A percentile compares a stretch with the other conserved stretches of the same genome.
These are phyloP conservation scores for Hetaerina titia DNA, from an alignment of 2,888 invertebrate species.

Conservation along the genomic window DNA sequence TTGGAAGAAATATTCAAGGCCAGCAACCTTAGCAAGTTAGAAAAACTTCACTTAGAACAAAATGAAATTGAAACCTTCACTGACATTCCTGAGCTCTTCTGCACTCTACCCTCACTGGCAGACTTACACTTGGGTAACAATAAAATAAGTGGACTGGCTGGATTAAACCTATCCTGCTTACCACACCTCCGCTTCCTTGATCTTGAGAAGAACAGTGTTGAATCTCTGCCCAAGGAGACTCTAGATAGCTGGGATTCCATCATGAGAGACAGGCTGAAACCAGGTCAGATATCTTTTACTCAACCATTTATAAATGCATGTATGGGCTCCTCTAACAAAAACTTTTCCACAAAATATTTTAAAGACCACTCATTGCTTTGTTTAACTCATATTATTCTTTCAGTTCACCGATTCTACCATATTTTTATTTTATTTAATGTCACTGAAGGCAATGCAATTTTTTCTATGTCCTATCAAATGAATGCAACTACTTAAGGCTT, in stretches of 20 bases:
- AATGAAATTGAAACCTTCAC: conserved; percentile 85
- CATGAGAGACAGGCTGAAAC: neutral
- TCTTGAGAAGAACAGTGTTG: conserved; percentile 84
- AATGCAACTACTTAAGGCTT: too few relatives aligned
- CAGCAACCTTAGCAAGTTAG: conserved; percentile 82
- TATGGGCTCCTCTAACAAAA: neutral
- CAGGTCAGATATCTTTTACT: neutral
- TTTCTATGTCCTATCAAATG: too few relatives aligned
- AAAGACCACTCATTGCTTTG: too few relatives aligned
- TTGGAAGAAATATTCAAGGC: conserved; percentile 69
- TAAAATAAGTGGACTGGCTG: conserved; percentile 72
- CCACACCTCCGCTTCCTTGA: conserved; percentile 84
- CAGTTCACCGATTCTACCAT: too few relatives aligned
- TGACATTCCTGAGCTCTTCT: conserved; percentile 83
- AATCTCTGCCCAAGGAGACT: conserved; percentile 78
- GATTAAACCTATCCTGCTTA: conserved; percentile 84
- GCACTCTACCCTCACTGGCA: conserved; percentile 83
- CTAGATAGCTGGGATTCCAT: conserved; percentile 33
- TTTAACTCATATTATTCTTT: too few relatives aligned
- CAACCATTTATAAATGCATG: neutral
- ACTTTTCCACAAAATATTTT: neutral
- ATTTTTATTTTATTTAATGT: too few relatives aligned
- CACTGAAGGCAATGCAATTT: too few relatives aligned
- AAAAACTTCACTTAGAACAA: conserved; percentile 87
- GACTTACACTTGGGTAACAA: conserved; percentile 85